These are phyloP conservation scores for Sclerodermus sp. DNA, from an alignment of 2,888 invertebrate species.

Conservation along the genomic window DNA sequence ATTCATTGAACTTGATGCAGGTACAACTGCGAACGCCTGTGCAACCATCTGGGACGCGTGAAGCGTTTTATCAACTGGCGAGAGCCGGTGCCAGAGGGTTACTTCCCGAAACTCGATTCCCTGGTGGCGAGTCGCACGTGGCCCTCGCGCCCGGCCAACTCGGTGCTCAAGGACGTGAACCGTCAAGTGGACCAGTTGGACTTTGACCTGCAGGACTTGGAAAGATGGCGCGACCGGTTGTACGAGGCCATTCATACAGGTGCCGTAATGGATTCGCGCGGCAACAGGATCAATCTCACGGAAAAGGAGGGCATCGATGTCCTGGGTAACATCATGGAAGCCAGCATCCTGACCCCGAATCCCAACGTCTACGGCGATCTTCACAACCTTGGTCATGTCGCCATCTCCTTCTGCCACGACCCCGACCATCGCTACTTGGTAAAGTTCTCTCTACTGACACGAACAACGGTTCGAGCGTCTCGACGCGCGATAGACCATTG, in stretches of 20 bases:
- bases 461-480: no score
- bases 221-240: slow-evolving; percentile 76
- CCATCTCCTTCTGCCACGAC: slow-evolving; percentile 77
- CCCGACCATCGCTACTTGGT: slow-evolving; percentile 77
- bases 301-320: slow-evolving; percentile 75
- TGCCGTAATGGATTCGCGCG: slow-evolving; percentile 62
- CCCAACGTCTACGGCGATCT: slow-evolving; percentile 74
- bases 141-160: slow-evolving; percentile 70
- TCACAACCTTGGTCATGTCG: slow-evolving; percentile 81
- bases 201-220: slow-evolving; percentile 71
- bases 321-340: slow-evolving; percentile 78
- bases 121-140: slow-evolving; percentile 74
- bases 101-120: slow-evolving; percentile 83
- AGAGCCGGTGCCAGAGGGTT: slow-evolving; percentile 74
- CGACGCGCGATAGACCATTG: no score
- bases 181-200: slow-evolving; percentile 70
- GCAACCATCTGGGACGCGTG: slow-evolving; percentile 69
- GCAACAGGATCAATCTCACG: slow-evolving; percentile 63
- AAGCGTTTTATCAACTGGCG: slow-evolving; percentile 68
- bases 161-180: slow-evolving; percentile 65
- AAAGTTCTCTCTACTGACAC: no score
- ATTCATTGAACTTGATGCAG: slow-evolving; percentile 51
- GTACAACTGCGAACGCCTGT: slow-evolving; percentile 76
- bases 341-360: slow-evolving; percentile 70
- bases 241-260: slow-evolving; percentile 71